A percentile compares a stretch with the other conserved stretches of the same genome.
Evolutionary conservation across 2,797 vertebrate species (phyloP).

Genomic region (Todus mexicanus): DNA sequence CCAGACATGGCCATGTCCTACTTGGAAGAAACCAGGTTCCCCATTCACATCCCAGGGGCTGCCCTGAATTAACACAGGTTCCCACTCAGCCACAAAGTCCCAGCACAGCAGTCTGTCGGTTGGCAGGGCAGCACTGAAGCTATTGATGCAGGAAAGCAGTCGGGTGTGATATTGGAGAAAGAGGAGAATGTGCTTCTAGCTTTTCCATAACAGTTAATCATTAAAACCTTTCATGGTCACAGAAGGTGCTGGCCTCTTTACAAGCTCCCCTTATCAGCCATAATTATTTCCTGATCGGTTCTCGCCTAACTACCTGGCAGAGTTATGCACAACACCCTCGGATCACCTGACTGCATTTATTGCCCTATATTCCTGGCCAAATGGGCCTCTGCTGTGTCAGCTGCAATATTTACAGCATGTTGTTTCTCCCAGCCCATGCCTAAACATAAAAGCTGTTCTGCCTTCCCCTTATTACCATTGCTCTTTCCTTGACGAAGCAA

Average conservation of each 20-base stretch:
- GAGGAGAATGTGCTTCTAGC: background rate
- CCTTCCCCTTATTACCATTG: background rate
- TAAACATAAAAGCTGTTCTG: background rate
- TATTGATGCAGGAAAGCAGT: background rate
- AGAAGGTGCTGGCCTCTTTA: slow-evolving; percentile 28
- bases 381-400: slow-evolving; percentile 45
- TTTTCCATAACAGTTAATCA: slow-evolving; percentile 33
- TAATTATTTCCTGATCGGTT: slow-evolving; percentile 52
- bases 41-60: background rate
- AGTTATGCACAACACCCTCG: background rate
- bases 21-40: background rate
- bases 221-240: slow-evolving; percentile 27
- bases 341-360: slow-evolving; percentile 57
- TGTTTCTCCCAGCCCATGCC: background rate
- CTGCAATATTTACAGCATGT: background rate
- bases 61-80: background rate
- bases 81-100: background rate
- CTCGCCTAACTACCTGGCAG: slow-evolving; percentile 15
- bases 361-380: slow-evolving; percentile 32
- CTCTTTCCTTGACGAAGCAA: background rate
- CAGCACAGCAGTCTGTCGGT: background rate
- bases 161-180: background rate
- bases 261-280: slow-evolving; percentile 34
- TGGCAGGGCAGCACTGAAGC: background rate
- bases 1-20: background rate